Base-by-base conservation (phyloP, 1,140 invertebrate species). In the Calliopsis andreniformis region DNA sequence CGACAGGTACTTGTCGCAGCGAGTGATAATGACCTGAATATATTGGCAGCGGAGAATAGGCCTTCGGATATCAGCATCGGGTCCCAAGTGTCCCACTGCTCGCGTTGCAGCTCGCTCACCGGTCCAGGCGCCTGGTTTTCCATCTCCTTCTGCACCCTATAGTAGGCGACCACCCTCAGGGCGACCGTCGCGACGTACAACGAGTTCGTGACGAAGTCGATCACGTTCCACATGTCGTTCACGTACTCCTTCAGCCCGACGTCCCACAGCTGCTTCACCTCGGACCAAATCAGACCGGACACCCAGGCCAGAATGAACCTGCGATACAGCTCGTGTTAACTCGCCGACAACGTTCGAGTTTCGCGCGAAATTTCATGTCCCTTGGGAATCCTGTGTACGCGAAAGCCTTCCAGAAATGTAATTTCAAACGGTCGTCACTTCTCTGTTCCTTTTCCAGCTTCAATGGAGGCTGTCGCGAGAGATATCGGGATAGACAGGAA, bases 171-270 rank as follows among this genome's bases (percentile, higher is more conserved):
- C 18, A 99, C 94, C 61, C 98, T 94, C 32, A 99, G 93, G 3
- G 98, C 98, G 35, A 99, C 96, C 0, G 98, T 99, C 53, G 98
- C 98, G 56, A 99, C 97, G 91, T 99, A 99, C 18, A 99, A 92
- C 5, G 98, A 98, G 92, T 99, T 99, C 23, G 98, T 99, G 66
- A 99, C 97, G 91, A 99, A 99, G 92, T 99, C 98, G 77, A 99
- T 97, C 61, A 99, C 98, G 91, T 99, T 99, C 98, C 98, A 99
- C 98, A 99, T 99, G 92, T 99, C 98, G 84, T 97, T 96, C 43
- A 98, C 95, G 89, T 99, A 99, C 88, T 99, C 98, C 85, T 97
- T 95, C 28, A 99, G 93, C 0, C 98, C 98, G 77, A 98, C 97
- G 91, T 99, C 97, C 98, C 98, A 99, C 30, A 99, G 92, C 89